Conservation (phyloP, 2,888 invertebrate species). For the Harpagoxenus sublaevis region DNA sequence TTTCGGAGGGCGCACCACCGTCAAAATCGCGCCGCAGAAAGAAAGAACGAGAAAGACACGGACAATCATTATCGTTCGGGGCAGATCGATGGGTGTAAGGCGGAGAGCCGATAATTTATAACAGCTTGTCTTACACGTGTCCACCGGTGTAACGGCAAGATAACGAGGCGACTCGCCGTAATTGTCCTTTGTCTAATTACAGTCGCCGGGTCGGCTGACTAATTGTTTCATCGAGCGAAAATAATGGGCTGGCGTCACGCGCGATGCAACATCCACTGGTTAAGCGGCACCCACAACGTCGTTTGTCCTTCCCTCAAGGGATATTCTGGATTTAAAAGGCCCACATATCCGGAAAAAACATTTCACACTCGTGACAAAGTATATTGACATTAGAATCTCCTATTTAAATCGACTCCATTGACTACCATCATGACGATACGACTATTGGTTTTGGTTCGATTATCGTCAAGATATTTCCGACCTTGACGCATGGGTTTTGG, state of each 20-base stretch:
- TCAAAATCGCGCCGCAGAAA: constrained; percentile 25
- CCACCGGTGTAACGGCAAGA: constrained; percentile 62
- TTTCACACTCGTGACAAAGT: neutral
- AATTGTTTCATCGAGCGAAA: constrained; percentile 81
- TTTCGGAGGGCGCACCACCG: constrained; percentile 14
- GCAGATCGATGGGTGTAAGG: constrained; percentile 56
- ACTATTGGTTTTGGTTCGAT: too few species aligned
- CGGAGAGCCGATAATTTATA: constrained; percentile 67
- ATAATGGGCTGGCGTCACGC: constrained; percentile 79
- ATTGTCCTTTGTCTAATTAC: constrained; percentile 78
- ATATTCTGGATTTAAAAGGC: neutral
- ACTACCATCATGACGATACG: too few species aligned
- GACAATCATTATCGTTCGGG: constrained; percentile 59
- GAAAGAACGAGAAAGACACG: constrained; percentile 16
- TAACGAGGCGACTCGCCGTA: constrained; percentile 72
- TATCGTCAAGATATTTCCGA: too few species aligned
- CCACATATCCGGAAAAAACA: neutral
- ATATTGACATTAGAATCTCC: too few species aligned
- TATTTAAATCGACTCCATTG: too few species aligned
- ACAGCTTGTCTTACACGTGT: constrained; percentile 75
- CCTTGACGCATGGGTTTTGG: too few species aligned
- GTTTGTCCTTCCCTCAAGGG: neutral
- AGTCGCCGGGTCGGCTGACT: constrained; percentile 70
- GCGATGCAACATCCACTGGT: constrained; percentile 62
- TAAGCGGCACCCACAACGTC: constrained; percentile 58